Evolutionary conservation across 2,888 invertebrate species (phyloP).

Genomic region (Xylota sylvarum): DNA sequence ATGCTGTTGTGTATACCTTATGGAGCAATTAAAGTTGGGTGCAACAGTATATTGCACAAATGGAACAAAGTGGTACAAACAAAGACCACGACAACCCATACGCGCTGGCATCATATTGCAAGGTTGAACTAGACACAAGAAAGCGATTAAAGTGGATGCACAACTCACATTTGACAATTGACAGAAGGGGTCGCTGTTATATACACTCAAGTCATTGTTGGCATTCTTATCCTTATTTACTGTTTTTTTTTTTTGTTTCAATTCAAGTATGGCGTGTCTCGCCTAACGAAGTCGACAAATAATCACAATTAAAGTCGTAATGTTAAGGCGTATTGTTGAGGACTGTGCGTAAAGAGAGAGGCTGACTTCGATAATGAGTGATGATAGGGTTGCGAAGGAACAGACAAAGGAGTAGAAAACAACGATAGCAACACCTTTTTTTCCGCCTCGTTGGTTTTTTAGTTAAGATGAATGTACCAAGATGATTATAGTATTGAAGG

Average conservation of each 20-base stretch:
- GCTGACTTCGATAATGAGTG: constrained; percentile 24
- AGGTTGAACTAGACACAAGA: background rate
- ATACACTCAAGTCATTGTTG: background rate
- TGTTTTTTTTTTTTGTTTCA: background rate
- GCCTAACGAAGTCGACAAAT: constrained; percentile 83
- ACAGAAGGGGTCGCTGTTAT: constrained; percentile 3
- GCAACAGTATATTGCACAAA: constrained; percentile 15
- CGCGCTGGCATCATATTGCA: constrained; percentile 9
- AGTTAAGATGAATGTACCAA: background rate
- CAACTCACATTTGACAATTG: constrained; percentile 11
- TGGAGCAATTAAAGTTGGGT: constrained; percentile 9
- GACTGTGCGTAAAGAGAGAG: constrained; percentile 3
- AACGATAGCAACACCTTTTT: constrained; percentile 31
- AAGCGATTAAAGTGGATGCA: background rate
- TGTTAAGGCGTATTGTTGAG: background rate
- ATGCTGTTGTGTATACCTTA: constrained; percentile 19
- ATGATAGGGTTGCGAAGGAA: constrained; percentile 9
- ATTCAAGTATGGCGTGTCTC: constrained; percentile 79
- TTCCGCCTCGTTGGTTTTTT: background rate
- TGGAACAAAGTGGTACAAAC: constrained; percentile 12
- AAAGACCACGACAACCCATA: background rate
- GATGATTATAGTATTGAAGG: constrained; percentile 10
- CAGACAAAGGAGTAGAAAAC: background rate
- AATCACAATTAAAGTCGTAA: constrained; percentile 71
- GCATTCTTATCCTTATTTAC: constrained; percentile 1